Evolutionary conservation across 2,113 vertebrate genomes (phyloP).

Genomic region (Pyrgilauda ruficollis): DNA sequence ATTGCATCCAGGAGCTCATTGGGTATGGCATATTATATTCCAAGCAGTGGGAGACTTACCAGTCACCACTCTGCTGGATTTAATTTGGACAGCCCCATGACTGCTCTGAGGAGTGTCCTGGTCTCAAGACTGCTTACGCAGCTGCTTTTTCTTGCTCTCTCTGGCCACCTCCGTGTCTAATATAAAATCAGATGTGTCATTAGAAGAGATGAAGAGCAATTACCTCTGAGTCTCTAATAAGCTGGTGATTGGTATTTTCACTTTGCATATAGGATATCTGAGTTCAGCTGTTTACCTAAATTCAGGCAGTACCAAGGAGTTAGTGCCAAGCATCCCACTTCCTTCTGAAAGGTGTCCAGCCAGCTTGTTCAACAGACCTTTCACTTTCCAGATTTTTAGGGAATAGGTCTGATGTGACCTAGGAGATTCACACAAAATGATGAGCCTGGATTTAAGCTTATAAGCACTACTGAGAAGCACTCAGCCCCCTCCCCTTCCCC

Average conservation of each 20-base stretch:
- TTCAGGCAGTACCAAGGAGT: not conserved
- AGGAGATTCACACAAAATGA: not conserved
- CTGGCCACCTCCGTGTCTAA: not conserved
- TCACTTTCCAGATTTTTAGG: not conserved
- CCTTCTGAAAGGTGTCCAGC: not conserved
- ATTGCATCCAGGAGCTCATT: not conserved
- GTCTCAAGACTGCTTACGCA: not conserved
- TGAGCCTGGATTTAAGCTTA: not conserved
- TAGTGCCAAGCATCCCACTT: not conserved
- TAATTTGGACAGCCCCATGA: not conserved
- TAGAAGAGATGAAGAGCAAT: not conserved
- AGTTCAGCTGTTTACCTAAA: not conserved
- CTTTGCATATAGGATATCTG: not conserved
- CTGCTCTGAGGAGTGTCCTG: not conserved
- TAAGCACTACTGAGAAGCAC: not conserved
- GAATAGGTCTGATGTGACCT: not conserved
- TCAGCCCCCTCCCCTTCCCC: not conserved
- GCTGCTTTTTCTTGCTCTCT: not conserved
- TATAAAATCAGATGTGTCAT: not conserved
- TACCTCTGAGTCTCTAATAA: not conserved
- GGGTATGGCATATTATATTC: not conserved
- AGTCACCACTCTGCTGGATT: not conserved
- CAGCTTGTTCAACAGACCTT: not conserved
- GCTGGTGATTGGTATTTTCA: not conserved
- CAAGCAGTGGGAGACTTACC: not conserved